Evolutionary conservation across 2,888 invertebrate genomes (phyloP), one percentile per base, ranked within the genome.

Genomic region (Teleiodes luculella): DNA sequence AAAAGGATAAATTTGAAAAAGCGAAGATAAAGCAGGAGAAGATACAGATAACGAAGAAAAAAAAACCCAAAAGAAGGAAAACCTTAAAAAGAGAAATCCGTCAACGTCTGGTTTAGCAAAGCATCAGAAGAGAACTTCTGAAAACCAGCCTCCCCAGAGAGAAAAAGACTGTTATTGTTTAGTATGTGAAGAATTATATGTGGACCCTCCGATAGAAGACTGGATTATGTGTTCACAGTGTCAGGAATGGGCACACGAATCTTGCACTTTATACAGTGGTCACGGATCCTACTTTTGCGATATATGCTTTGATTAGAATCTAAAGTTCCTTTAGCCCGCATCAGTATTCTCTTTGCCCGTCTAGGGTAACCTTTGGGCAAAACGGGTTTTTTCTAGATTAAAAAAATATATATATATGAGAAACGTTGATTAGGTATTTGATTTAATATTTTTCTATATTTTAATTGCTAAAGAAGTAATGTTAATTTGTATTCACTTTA

Each of bases 221-320:
- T 54, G 54, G 50, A 54, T 50, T 37, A 8, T 10, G 37, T 51
- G 54, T n/a, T 24, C 28, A 13, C 36, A 50, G 30, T 54, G 54
- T 28, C 7, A 30, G 8, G 37, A 37, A 36, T 54, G 50, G 46
- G 36, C 54, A 30, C 50, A 54, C 20, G 54, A 54, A 37, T 14
- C 45, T 5, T 54, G 50, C 24, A 46, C 55, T 18, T 55, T 51
- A 14, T 55, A 51, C n/a, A 37, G 13, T 16, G 50, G 54, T 20
- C 18, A 28, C 18, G 51, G 46, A 37, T 37, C 50, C n/a, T n/a
- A 33, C 33, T 4, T 4, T 10, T 33, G 33, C 10, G 10, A 10
- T 11, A 2, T 7, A 11, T 33, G 33, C n/a, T 33, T 33, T 33
- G 33, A 33, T n/a, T n/a, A n/a, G n/a, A n/a, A n/a, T n/a, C 33